A percentile compares a stretch with the other conserved stretches of the same genome.
These are phyloP conservation scores for Chamaetylas fuelleborni DNA, from an alignment of 2,113 vertebrate species.

Conservation along the genomic window DNA sequence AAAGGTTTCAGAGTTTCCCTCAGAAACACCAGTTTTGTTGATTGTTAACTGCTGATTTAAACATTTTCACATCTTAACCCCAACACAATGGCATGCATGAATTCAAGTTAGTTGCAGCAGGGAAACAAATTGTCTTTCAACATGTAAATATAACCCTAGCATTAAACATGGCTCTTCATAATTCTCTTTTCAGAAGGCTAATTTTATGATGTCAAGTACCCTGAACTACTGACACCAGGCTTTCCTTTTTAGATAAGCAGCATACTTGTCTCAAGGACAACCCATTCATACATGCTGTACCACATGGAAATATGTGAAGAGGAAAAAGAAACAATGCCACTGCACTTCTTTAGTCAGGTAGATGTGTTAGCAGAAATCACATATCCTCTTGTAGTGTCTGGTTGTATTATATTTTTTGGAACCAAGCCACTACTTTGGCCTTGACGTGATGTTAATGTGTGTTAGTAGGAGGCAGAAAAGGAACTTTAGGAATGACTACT, in stretches of 20 bases:
- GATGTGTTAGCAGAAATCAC: constrained; percentile 14
- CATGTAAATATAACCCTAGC: background rate
- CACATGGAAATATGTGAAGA: background rate
- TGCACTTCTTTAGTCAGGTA: constrained; percentile 38
- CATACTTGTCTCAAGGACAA: constrained; percentile 32
- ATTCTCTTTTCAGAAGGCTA: background rate
- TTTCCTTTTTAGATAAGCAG: constrained; percentile 58
- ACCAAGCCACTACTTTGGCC: constrained; percentile 16
- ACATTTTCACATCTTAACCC: background rate
- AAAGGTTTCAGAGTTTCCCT: background rate
- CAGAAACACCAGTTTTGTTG: background rate
- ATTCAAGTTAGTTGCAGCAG: background rate
- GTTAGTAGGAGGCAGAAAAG: background rate
- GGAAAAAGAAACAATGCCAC: constrained; percentile 35
- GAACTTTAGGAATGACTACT: background rate
- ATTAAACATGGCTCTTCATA: background rate
- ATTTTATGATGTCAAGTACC: background rate
- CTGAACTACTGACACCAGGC: constrained; percentile 5
- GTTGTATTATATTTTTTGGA: background rate
- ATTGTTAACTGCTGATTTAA: background rate
- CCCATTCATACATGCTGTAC: background rate
- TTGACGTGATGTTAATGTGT: background rate
- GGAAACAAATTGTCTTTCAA: background rate
- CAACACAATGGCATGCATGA: background rate
- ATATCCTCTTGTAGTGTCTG: background rate